Evolutionary conservation across 2,113 vertebrate genomes (phyloP).

Genomic region (Clarias magur): DNA sequence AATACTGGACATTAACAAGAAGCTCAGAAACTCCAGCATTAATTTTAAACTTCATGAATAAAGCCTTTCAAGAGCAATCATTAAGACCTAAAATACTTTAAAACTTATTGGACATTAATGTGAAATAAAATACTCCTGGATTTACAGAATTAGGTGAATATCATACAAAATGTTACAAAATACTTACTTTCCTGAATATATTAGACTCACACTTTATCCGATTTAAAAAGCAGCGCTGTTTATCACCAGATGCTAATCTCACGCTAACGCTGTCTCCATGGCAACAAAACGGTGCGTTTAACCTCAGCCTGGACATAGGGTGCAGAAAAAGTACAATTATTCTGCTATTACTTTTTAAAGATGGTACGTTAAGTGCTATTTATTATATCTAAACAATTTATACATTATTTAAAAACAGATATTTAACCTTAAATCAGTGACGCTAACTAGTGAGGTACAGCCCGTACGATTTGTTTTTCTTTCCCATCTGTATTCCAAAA

Average conservation of each 20-base stretch:
- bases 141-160: not conserved
- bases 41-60: not conserved
- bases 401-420: not conserved
- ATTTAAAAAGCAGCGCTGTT: not conserved
- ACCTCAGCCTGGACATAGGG: not conserved
- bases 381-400: not conserved
- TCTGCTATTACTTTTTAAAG: not conserved
- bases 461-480: not conserved
- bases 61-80: not conserved
- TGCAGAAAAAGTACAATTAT: not conserved
- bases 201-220: too few relatives aligned
- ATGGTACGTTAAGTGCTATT: too few relatives aligned
- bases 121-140: not conserved
- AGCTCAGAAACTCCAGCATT: not conserved
- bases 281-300: constrained; percentile 32
- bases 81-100: too few relatives aligned
- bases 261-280: constrained; percentile 41
- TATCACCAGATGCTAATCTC: constrained; percentile 1
- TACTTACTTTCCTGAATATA: too few relatives aligned
- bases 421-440: not conserved
- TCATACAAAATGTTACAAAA: not conserved
- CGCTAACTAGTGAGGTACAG: not conserved
- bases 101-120: not conserved
- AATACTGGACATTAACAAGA: not conserved
- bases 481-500: not conserved